Conservation (phyloP, 1,140 invertebrate genomes). For the Chrysomallon squamiferum region DNA sequence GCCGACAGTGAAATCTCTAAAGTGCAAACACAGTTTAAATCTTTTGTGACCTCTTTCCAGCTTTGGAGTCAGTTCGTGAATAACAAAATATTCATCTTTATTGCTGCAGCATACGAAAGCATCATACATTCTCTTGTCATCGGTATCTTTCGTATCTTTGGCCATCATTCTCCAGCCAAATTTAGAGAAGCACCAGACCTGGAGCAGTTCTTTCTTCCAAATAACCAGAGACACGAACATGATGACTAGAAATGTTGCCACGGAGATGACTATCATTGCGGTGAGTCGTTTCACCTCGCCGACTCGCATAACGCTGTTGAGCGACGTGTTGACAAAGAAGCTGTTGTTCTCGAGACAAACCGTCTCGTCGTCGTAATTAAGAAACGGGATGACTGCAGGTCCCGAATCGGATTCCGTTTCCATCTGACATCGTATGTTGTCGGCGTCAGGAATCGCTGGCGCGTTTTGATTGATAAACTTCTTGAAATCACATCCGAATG, state of each 20-base stretch:
- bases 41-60: constrained; percentile 36
- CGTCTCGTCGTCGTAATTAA: constrained; percentile 1
- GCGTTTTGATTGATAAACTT: constrained; percentile 16
- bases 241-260: constrained; percentile 11
- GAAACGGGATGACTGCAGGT: constrained; percentile 1
- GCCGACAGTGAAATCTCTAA: constrained; percentile 41
- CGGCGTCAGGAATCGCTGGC: constrained; percentile 16
- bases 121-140: constrained; percentile 34
- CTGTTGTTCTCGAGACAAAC: constrained; percentile 19
- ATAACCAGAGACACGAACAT: constrained; percentile 19
- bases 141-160: constrained; percentile 10
- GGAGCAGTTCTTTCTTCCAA: constrained; percentile 30
- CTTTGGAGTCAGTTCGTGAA: constrained; percentile 35
- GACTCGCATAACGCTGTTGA: not conserved
- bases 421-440: constrained; percentile 18
- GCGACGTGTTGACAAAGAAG: constrained; percentile 4
- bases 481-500: constrained; percentile 22
- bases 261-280: constrained; percentile 16
- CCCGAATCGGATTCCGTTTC: not conserved
- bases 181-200: constrained; percentile 36
- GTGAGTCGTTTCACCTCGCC: constrained; percentile 7
- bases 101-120: constrained; percentile 48
- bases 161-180: constrained; percentile 29
- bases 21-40: constrained; percentile 47
- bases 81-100: constrained; percentile 41